phyloP scores from a whole-genome alignment of 2,113 vertebrate species.

The Procavia capensis region DNA sequence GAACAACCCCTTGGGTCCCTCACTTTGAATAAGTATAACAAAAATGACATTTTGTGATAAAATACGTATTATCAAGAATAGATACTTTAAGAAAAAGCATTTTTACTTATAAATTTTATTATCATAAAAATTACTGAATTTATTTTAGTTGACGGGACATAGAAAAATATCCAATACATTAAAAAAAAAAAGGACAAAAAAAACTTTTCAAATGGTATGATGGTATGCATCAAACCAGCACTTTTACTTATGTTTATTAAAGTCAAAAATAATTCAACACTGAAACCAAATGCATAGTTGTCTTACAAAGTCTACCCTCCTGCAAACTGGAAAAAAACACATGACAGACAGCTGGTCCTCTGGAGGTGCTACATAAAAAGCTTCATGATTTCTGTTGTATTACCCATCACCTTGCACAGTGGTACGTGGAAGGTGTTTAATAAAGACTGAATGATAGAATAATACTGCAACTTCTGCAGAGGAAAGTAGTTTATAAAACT shows the following conservation, averaged over 20 bases:
- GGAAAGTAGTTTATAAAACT: not conserved
- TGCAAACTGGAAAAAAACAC: not conserved
- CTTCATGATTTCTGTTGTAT: not conserved
- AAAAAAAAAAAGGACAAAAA: slow-evolving; percentile 30
- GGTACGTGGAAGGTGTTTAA: not conserved
- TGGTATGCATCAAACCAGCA: not conserved
- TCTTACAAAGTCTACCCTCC: not conserved
- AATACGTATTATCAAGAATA: not conserved
- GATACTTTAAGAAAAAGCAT: slow-evolving; percentile 32
- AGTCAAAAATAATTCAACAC: not conserved
- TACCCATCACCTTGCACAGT: not conserved
- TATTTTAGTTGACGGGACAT: not conserved
- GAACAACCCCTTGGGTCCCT: not conserved
- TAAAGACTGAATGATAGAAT: slow-evolving; percentile 3
- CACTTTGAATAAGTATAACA: not conserved
- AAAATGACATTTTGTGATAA: not conserved
- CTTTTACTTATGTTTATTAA: slow-evolving; percentile 31
- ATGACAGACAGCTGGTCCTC: not conserved
- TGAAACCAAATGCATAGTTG: not conserved
- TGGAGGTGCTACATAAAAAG: not conserved
- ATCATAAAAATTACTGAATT: slow-evolving; percentile 13
- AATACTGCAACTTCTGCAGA: not conserved
- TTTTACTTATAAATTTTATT: not conserved
- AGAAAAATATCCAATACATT: slow-evolving; percentile 7
- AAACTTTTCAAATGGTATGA: not conserved